phyloP scores from a whole-genome alignment of 2,888 invertebrate species.

The Sarcophaga caerulescens region DNA sequence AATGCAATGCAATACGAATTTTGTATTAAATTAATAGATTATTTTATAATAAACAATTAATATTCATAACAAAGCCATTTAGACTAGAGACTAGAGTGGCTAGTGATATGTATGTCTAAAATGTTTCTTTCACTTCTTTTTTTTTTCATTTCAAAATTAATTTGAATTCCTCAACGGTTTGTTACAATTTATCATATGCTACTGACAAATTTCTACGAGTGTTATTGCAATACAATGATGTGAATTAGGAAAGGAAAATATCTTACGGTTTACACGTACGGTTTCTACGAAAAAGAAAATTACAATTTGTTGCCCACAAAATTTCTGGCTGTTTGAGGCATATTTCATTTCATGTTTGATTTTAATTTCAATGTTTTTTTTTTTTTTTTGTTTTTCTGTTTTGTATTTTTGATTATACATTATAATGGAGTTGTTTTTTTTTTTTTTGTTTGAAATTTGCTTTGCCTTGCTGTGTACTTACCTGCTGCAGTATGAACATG shows the following conservation, averaged over 20 bases:
- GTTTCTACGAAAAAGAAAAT: not conserved
- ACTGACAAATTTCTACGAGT: not conserved
- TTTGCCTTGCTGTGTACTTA: constrained; percentile 49
- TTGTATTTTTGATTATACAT: constrained; percentile 21
- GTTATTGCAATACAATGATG: not conserved
- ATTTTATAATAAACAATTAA: not conserved
- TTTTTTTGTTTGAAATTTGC: not conserved
- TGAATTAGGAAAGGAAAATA: not conserved
- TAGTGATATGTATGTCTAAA: not conserved
- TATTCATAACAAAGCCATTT: not conserved
- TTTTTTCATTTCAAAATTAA: not conserved
- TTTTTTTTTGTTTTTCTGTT: constrained; percentile 1
- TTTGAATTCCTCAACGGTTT: not conserved
- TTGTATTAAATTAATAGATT: not conserved
- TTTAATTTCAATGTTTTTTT: constrained; percentile 30
- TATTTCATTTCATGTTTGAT: constrained; percentile 1
- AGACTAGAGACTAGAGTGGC: not conserved
- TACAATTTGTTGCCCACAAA: constrained; percentile 38
- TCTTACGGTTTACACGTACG: not conserved
- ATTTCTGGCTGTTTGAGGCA: not conserved
- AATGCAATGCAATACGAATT: not conserved
- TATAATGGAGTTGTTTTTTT: constrained; percentile 28
- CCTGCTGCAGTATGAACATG: constrained; percentile 64
- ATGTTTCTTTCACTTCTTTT: not conserved
- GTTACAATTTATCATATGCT: not conserved